These are phyloP conservation scores for Trachelus stipa DNA, from an alignment of 2,888 invertebrate species.

Conservation along the genomic window DNA sequence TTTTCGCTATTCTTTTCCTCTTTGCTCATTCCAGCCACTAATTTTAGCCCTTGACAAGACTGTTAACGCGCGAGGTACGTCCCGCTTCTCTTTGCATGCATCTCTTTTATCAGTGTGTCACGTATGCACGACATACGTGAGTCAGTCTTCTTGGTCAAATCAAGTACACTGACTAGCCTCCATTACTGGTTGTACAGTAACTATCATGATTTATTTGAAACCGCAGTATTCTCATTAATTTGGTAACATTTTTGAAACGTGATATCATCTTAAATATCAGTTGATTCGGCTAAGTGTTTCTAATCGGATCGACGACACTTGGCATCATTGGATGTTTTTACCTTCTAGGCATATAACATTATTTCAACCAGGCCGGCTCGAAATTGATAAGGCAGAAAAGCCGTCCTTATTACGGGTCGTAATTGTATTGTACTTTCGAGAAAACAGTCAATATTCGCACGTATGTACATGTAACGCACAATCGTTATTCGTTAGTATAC, in stretches of 20 bases:
- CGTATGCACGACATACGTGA: too few species aligned
- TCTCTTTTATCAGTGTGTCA: background rate
- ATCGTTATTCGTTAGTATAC: background rate
- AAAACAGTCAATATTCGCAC: background rate
- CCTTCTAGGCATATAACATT: background rate
- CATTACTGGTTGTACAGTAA: background rate
- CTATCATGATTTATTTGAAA: background rate
- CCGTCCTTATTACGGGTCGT: background rate
- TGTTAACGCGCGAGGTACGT: background rate
- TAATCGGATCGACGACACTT: background rate
- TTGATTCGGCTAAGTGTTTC: background rate
- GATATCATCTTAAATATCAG: background rate
- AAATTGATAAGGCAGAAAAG: background rate
- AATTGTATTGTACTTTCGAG: background rate
- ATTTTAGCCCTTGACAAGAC: background rate
- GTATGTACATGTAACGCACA: background rate
- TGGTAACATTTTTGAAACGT: background rate
- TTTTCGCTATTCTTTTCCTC: background rate
- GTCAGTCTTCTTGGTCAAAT: background rate
- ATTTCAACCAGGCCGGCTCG: background rate
- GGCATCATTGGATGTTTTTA: background rate
- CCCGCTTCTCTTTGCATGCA: background rate
- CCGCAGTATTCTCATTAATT: background rate
- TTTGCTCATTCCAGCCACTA: background rate
- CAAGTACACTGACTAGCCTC: background rate